Base-by-base conservation (phyloP, 2,888 invertebrate genomes). In the Heliconius aoede region DNA sequence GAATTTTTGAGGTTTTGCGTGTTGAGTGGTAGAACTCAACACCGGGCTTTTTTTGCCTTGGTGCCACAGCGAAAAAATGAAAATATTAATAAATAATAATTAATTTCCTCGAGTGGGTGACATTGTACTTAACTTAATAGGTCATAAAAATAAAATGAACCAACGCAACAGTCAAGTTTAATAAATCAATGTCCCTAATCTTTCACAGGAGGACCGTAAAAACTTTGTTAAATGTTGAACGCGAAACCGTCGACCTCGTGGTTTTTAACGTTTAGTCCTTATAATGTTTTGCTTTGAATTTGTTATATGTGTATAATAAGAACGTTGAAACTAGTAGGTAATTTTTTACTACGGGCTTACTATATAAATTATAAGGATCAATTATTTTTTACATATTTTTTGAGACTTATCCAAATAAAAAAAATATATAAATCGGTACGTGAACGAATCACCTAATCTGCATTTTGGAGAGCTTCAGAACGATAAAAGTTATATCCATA, bases 161-260 rank as follows among this genome's bases (percentile, higher is more conserved):
- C 30, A 62, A 69, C 32, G 62, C 26, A 72, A 73, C 61, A 51
- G 46, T 51, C 13, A 64, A 5, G 15, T 36, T 69, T 15, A 24
- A 78, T 78, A 79, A 79, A 79, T 79, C 79, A 79, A 74, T 74
- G 76, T n/a, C 58, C 60, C 68, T 46, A 69, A 74, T 72, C 69
- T 74, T 40, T 24, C 28, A 64, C 69, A 51, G 32, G 72, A 55
- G 32, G 72, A 61, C 76, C 79, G 79, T 79, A 79, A 79, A 79
- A 77, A 78, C 61, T 76, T 40, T n/a, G n/a, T n/a, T n/a, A n/a
- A n/a, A 78, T 68, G 76, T 74, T 62, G 46, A 74, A 60, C 40
- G 65, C 32, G 72, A 73, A 55, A 51, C 79, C 72, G 74, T 79
- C 69, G 60, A 74, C 72, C 30, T 69, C 40, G 46, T 46, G 62